Evolutionary conservation across 2,797 vertebrate species (phyloP), one percentile per base, ranked within the genome.

Genomic region (Lagodon rhomboides): DNA sequence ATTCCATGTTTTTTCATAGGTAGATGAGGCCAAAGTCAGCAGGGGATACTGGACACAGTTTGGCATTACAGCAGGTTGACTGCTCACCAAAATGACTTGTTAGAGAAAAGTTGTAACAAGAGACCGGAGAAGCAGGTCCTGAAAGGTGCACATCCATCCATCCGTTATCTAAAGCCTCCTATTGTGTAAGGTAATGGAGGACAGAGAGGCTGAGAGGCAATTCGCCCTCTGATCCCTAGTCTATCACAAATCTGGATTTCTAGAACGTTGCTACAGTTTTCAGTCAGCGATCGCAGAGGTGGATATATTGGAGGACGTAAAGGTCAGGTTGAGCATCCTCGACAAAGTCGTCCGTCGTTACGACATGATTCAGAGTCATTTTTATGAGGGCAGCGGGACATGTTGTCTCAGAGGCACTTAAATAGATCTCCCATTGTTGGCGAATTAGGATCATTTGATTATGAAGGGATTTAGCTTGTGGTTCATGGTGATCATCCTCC

Each of bases 381-480:
- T 72, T 73, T 43, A 63, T 62, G 65, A 70, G 43, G 60, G 15
- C 49, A 22, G 25, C 9, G 43, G 72, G 30, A 38, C 50, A n/a
- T 55, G 27, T 55, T 66, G 55, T 49, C 70, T 83, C 68, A 66
- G 50, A 70, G 38, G 68, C 76, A 79, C 54, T 79, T 75, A 59
- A 62, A 79, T 27, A 69, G 66, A 82, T 64, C 23, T 65, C 17
- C 47, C 15, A 23, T 60, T 65, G 53, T 44, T 55, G 62, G 1
- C 15, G 46, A 73, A 68, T 70, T 44, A 44, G 44, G 69, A 73
- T 74, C 25, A 73, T 76, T 68, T 59, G 73, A 85, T 80, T 77
- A 77, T 44, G 67, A 20, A 74, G 56, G 46, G 69, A 74, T 67
- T 63, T 22, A 30, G 53, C n/a, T 43, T 34, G 8, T 73, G 68